Evolutionary conservation across 2,888 invertebrate species (phyloP).

Genomic region (Leuctra nigra): DNA sequence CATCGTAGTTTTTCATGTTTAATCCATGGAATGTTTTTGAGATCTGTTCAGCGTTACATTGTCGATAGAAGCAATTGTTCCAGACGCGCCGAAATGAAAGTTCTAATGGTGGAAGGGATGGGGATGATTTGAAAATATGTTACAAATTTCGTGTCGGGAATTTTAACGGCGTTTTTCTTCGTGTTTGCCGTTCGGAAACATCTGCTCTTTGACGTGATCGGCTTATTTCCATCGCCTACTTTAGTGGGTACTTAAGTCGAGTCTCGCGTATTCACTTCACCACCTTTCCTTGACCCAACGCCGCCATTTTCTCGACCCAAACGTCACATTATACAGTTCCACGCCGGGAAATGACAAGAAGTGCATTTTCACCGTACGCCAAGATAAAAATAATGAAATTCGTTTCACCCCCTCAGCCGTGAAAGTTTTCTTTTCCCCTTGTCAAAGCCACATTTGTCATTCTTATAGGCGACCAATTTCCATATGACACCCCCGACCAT

Average conservation of each 20-base stretch:
- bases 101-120: too few species aligned
- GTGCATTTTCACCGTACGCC: too few species aligned
- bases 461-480: not conserved
- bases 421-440: not conserved
- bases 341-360: too few species aligned
- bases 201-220: conserved; percentile 12
- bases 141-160: not conserved
- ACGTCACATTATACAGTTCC: too few species aligned
- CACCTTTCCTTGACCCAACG: too few species aligned
- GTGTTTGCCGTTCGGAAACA: not conserved
- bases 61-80: too few species aligned
- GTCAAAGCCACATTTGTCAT: conserved; percentile 3
- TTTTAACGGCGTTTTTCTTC: not conserved
- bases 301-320: too few species aligned
- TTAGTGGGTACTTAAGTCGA: not conserved
- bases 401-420: not conserved
- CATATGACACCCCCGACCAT: conserved; percentile 1
- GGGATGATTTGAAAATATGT: conserved; percentile 15
- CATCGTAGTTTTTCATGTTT: too few species aligned
- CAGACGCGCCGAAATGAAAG: too few species aligned
- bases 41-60: too few species aligned
- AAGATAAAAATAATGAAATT: not conserved
- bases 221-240: not conserved
- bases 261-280: too few species aligned
- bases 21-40: too few species aligned